Conservation (phyloP, 2,797 vertebrate species). For the Streptopelia turtur region DNA sequence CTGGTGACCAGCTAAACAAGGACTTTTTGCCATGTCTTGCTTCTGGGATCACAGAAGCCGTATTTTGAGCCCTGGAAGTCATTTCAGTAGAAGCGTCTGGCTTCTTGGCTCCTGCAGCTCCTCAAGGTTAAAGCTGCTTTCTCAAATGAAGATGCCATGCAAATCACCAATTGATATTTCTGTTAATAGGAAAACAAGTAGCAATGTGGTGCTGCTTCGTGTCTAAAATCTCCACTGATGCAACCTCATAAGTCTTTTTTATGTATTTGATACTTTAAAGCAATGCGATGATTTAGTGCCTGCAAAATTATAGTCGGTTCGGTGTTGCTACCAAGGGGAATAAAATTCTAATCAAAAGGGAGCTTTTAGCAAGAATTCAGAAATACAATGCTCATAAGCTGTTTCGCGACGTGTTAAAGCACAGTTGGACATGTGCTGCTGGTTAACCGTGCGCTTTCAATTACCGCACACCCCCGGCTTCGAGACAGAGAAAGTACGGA, state of each 20-base stretch:
- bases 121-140: not conserved
- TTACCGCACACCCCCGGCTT: not conserved
- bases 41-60: not conserved
- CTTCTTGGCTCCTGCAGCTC: not conserved
- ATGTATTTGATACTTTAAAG: not conserved
- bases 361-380: not conserved
- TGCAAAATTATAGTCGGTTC: not conserved
- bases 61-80: not conserved
- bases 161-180: not conserved
- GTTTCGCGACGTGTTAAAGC: not conserved
- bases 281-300: not conserved
- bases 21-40: not conserved
- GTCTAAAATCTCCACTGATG: not conserved
- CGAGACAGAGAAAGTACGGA: not conserved
- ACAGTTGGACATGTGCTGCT: not conserved
- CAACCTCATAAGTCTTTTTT: fast-evolving
- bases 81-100: not conserved
- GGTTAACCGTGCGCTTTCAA: not conserved
- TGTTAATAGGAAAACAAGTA: not conserved
- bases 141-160: not conserved
- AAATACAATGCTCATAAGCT: not conserved
- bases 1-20: not conserved
- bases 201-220: not conserved
- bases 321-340: not conserved
- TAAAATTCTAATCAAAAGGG: not conserved